These are phyloP conservation scores for Hirudo medicinalis DNA, from an alignment of 1,140 invertebrate species.

Conservation along the genomic window DNA sequence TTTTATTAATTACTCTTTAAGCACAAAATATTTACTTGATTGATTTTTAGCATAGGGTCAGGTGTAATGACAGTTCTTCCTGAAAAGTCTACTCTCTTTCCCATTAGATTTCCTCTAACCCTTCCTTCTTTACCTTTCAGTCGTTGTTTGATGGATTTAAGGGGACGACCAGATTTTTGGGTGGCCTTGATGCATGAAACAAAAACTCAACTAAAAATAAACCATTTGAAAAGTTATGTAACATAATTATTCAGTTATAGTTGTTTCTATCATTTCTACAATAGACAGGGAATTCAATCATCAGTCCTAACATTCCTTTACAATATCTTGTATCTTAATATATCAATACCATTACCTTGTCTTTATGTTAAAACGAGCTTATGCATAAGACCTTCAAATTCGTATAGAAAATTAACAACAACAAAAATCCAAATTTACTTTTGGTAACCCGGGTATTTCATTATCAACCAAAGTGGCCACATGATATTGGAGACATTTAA, in stretches of 20 bases:
- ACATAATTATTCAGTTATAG: too few species aligned
- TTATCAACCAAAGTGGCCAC: slow-evolving; percentile 96
- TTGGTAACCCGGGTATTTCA: slow-evolving; percentile 91
- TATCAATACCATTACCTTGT: too few species aligned
- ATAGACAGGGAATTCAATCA: too few species aligned
- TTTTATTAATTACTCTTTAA: not conserved
- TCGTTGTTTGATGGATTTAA: slow-evolving; percentile 84
- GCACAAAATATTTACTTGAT: slow-evolving; percentile 45
- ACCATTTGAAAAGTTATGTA: too few species aligned
- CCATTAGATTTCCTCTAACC: slow-evolving; percentile 97
- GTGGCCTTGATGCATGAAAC: slow-evolving; percentile 52
- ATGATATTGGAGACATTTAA: slow-evolving; percentile 96
- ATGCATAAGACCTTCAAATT: not conserved
- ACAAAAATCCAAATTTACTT: slow-evolving; percentile 41
- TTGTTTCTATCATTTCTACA: too few species aligned
- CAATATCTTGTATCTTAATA: too few species aligned
- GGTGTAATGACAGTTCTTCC: slow-evolving; percentile 98
- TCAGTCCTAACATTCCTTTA: too few species aligned
- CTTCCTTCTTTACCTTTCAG: slow-evolving; percentile 82
- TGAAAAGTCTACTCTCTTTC: slow-evolving; percentile 98
- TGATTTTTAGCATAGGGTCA: slow-evolving; percentile 93
- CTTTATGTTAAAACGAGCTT: too few species aligned
- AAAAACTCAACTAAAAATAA: too few species aligned
- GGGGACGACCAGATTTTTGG: slow-evolving; percentile 94
- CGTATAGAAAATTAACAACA: not conserved